A percentile compares a stretch with the other conserved stretches of the same genome.
Evolutionary conservation across 2,888 invertebrate species (phyloP).

Genomic region (Panopea generosa): DNA sequence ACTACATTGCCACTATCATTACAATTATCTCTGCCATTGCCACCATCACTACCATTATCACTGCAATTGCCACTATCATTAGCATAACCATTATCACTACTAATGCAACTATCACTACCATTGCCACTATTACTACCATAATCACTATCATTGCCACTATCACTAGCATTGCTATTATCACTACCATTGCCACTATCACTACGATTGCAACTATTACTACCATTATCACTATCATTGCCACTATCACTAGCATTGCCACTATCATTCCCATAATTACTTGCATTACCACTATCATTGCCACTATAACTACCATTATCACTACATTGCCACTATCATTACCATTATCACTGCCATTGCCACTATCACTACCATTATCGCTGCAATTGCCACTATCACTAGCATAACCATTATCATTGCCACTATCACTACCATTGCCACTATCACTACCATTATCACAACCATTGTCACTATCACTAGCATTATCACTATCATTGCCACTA

Average conservation of each 20-base stretch:
- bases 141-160: no score
- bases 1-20: not conserved
- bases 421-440: not conserved
- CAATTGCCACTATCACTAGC: not conserved
- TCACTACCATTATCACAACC: not conserved
- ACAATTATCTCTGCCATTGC: not conserved
- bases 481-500: slow-evolving; percentile 3
- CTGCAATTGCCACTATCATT: no score
- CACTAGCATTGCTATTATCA: no score
- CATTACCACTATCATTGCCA: not conserved
- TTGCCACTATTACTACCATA: no score
- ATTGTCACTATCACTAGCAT: slow-evolving; percentile 2
- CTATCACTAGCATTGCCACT: not conserved
- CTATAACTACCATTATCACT: slow-evolving; percentile 1
- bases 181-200: no score
- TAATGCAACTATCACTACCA: no score
- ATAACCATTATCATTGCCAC: not conserved
- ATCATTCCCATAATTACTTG: not conserved
- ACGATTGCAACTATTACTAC: not conserved
- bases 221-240: not conserved
- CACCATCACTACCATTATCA: not conserved
- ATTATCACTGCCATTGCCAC: not conserved
- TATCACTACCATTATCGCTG: not conserved
- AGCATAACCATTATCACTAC: no score
- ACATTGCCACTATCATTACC: not conserved